Percentiles rank a stretch among this genome's conserved stretches.
phyloP scores from a whole-genome alignment of 2,888 invertebrate species.

The Hirtodrosophila cameraria region DNA sequence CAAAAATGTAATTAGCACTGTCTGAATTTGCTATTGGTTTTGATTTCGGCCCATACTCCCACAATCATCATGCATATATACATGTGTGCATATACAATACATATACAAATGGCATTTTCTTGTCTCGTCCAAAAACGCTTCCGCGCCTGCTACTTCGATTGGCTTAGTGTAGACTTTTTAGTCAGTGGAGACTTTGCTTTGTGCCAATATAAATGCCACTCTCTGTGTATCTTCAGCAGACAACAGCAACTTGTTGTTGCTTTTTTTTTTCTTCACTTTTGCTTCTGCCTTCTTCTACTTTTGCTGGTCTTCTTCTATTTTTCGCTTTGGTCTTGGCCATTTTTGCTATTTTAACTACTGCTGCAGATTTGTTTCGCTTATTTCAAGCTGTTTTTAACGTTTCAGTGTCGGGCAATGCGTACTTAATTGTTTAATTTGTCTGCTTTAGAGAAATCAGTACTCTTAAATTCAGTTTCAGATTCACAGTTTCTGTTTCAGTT shows the following conservation, averaged over 20 bases:
- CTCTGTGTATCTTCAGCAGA: slow-evolving; percentile 62
- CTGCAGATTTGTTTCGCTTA: slow-evolving; percentile 37
- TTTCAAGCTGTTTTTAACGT: slow-evolving; percentile 37
- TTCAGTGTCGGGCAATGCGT: slow-evolving; percentile 47
- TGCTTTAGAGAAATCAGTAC: slow-evolving; percentile 32
- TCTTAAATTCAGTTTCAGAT: slow-evolving; percentile 20
- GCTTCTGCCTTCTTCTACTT: slow-evolving; percentile 17
- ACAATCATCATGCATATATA: slow-evolving; percentile 4
- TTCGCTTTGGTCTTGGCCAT: slow-evolving; percentile 29
- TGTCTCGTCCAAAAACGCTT: slow-evolving; percentile 52
- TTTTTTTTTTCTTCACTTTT: slow-evolving; percentile 45
- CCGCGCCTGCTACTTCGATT: slow-evolving; percentile 50
- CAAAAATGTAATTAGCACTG: slow-evolving; percentile 60
- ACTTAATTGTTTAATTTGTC: slow-evolving; percentile 35
- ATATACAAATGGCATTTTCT: slow-evolving; percentile 42
- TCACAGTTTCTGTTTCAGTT: no score
- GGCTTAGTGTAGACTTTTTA: slow-evolving; percentile 54
- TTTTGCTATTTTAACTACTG: slow-evolving; percentile 32
- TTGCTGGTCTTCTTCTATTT: slow-evolving; percentile 33
- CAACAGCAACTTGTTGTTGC: slow-evolving; percentile 72
- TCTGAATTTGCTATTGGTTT: slow-evolving; percentile 38
- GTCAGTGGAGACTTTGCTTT: slow-evolving; percentile 48
- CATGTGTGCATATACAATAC: slow-evolving; percentile 3
- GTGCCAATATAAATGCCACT: slow-evolving; percentile 55
- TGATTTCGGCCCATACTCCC: slow-evolving; percentile 44